These are phyloP conservation scores for Phenganax subtilis DNA, from an alignment of 92 coral and sea anemone species.

Conservation along the genomic window DNA sequence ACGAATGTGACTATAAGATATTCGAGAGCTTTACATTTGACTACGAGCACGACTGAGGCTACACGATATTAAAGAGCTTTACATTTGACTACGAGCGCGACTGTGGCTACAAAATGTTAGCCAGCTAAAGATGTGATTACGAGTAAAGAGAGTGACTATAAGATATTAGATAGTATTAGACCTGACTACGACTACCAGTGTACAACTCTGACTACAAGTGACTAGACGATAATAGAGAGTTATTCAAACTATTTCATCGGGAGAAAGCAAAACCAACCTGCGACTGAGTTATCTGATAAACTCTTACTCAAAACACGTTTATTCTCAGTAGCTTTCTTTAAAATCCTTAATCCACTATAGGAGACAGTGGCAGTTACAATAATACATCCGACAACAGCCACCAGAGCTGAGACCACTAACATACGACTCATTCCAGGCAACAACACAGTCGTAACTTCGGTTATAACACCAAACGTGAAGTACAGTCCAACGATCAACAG, in stretches of 20 bases:
- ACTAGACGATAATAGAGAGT: neutral
- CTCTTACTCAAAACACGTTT: slow-evolving; percentile 7
- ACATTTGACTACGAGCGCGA: no score
- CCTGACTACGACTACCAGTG: neutral
- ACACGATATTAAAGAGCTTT: no score
- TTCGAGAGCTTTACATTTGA: no score
- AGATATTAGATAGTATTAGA: no score
- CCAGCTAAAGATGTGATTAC: no score
- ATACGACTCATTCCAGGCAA: neutral
- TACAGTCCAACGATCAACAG: slow-evolving; percentile 11
- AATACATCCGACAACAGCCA: slow-evolving; percentile 9
- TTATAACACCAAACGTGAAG: slow-evolving; percentile 16
- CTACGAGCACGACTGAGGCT: no score
- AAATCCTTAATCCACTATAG: slow-evolving; percentile 12
- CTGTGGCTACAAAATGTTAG: no score
- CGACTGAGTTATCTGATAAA: neutral
- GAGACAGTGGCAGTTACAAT: slow-evolving; percentile 7
- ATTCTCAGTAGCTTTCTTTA: slow-evolving; percentile 10
- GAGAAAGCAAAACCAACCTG: slow-evolving; percentile 8
- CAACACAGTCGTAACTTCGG: neutral
- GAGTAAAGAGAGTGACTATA: no score
- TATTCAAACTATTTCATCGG: neutral
- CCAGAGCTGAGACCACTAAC: slow-evolving; percentile 3
- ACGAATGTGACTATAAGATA: no score
- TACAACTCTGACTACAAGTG: neutral